Base-by-base conservation (phyloP, 2,888 invertebrate species). In the Eupithecia inturbata region DNA sequence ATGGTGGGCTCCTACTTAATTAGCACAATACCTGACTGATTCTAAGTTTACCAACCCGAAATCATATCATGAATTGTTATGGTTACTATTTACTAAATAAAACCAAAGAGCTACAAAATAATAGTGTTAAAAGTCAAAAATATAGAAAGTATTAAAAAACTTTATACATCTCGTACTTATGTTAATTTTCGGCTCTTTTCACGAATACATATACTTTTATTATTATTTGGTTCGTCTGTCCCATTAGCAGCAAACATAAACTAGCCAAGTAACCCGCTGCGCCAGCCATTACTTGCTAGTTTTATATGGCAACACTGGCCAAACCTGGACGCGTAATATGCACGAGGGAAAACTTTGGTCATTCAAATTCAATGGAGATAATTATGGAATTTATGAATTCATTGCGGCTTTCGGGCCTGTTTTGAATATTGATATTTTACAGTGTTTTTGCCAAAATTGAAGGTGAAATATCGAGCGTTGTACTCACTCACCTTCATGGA, bases 271-370 rank as follows among this genome's bases (percentile, higher is more conserved):
- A 49, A 62, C 57, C 28, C 41, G 19, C 62, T 28, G 45, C 63
- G 63, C 63, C 60, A 12, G 19, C 28, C 49, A 33, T 62, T 70
- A 70, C 22, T 63, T 63, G 63, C 22, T 63, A 63, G 70, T 70
- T 70, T 63, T 70, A 57, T 26, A 57, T 12, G 57, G 57, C 26
- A 57, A 57, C 57, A 57, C 57, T 57, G 57, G 57, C 57, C 26
- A 22, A 57, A 57, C 57, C 57, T 57, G 57, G 26, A 5, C 57
- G 57, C 4, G 26, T 12, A 63, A 70, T 63, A 70, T 70, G 12
- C 70, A 70, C 45, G 68, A 68, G 36, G 57, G n/a, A 39, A 68
- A 57, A 63, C 45, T 70, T 69, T n/a, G 62, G 16, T 7, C 19
- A 49, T 63, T 70, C 39, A 45, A 70, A 70, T 70, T 45, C 28